phyloP scores from a whole-genome alignment of 2,888 invertebrate species.

The Amiota minor region DNA sequence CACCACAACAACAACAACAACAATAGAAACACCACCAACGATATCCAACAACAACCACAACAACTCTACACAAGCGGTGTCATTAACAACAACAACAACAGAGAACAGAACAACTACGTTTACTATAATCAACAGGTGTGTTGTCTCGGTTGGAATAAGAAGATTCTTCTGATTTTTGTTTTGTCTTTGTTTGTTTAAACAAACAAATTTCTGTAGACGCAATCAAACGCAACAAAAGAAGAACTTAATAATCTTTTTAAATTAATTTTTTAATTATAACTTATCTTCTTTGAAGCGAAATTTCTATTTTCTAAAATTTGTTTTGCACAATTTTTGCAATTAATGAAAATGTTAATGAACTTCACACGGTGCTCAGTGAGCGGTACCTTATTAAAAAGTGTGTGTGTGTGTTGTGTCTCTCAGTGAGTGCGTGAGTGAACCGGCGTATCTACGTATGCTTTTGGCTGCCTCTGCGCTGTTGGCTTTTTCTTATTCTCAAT shows the following conservation, averaged over 20 bases:
- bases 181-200: neutral
- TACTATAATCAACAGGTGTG: conserved; percentile 71
- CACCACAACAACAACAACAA: conserved; percentile 38
- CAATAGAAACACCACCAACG: conserved; percentile 30
- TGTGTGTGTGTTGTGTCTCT: conserved; percentile 5
- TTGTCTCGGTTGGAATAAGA: conserved; percentile 47
- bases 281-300: conserved; percentile 51
- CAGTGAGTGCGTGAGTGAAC: too few relatives aligned
- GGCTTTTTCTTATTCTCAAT: too few relatives aligned
- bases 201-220: conserved; percentile 9
- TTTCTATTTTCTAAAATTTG: conserved; percentile 44
- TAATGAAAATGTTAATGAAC: conserved; percentile 72
- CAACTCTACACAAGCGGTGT: neutral
- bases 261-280: conserved; percentile 5
- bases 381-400: conserved; percentile 48
- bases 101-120: conserved; percentile 43
- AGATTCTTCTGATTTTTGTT: conserved; percentile 9
- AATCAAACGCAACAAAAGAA: neutral
- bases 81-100: conserved; percentile 43
- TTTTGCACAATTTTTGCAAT: conserved; percentile 59
- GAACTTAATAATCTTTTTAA: neutral
- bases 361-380: conserved; percentile 61
- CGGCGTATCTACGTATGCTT: too few relatives aligned
- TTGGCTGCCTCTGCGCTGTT: too few relatives aligned
- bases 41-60: neutral